Conservation (phyloP, 2,113 vertebrate species). For the Nanorana parkeri region DNA sequence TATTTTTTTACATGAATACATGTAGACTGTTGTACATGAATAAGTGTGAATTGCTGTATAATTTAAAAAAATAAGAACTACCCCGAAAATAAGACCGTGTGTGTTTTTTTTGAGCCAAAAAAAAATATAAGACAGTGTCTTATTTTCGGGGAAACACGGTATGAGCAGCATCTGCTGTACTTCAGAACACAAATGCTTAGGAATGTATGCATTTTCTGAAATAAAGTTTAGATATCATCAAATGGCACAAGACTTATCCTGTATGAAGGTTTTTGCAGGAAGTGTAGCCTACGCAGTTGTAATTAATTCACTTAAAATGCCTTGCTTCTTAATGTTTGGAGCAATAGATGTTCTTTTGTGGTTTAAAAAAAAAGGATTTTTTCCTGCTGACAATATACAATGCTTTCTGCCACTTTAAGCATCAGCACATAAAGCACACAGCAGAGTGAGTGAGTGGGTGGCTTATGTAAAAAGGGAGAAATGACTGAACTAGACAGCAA, state of each 20-base stretch:
- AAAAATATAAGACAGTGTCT: too few relatives aligned
- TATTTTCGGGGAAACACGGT: too few relatives aligned
- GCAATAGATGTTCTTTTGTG: conserved; percentile 28
- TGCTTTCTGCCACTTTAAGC: conserved; percentile 37
- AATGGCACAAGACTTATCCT: background rate
- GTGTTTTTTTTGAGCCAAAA: too few relatives aligned
- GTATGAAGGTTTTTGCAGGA: background rate
- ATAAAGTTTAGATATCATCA: background rate
- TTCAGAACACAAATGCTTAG: too few relatives aligned
- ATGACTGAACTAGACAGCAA: conserved; percentile 21
- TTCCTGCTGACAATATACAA: conserved; percentile 42
- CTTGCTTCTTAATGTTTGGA: conserved; percentile 30
- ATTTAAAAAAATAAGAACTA: too few relatives aligned
- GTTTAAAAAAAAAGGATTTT: conserved; percentile 25
- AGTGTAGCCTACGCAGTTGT: conserved; percentile 17
- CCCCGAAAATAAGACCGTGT: too few relatives aligned
- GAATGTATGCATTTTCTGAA: too few relatives aligned
- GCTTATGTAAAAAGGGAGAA: conserved; percentile 21
- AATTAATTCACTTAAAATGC: conserved; percentile 40
- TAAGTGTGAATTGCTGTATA: too few relatives aligned
- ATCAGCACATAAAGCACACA: conserved; percentile 36
- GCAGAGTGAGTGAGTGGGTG: conserved; percentile 39
- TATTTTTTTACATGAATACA: too few relatives aligned
- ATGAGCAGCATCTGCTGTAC: too few relatives aligned
- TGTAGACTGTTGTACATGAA: too few relatives aligned